Percentiles rank a stretch among this genome's conserved stretches.
Conservation (phyloP, 2,888 invertebrate genomes). For the Furcula furcula region DNA sequence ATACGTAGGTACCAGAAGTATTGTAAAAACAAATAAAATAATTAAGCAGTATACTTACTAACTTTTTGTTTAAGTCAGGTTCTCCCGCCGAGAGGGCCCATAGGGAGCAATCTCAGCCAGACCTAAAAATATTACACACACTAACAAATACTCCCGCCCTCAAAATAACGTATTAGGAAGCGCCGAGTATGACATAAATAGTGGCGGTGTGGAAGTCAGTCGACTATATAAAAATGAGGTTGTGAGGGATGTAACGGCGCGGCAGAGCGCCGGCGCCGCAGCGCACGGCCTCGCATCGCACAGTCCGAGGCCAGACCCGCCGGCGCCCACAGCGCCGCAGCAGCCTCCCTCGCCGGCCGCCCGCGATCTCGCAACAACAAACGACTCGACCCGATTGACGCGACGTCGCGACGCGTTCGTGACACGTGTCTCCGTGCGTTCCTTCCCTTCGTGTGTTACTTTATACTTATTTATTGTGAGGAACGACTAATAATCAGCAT, state of each 20-base stretch:
- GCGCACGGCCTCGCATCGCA: constrained; percentile 55
- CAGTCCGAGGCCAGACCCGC: constrained; percentile 67
- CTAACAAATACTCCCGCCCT: constrained; percentile 69
- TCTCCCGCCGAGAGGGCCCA: constrained; percentile 41
- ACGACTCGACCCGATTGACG: constrained; percentile 22
- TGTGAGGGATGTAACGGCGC: constrained; percentile 63
- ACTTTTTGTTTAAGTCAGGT: constrained; percentile 53
- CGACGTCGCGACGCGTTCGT: constrained; percentile 30
- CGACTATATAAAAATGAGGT: constrained; percentile 79
- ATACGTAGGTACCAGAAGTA: no score
- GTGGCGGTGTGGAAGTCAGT: constrained; percentile 78
- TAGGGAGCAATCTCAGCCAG: constrained; percentile 54
- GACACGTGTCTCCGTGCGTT: constrained; percentile 8
- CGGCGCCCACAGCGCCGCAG: constrained; percentile 67
- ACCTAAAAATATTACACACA: constrained; percentile 60
- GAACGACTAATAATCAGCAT: constrained; percentile 28
- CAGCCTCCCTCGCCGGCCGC: constrained; percentile 40
- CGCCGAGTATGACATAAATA: constrained; percentile 78
- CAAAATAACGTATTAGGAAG: constrained; percentile 76
- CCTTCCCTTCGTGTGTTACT: constrained; percentile 12
- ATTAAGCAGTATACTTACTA: constrained; percentile 37
- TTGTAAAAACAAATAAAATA: constrained; percentile 20
- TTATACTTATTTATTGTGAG: constrained; percentile 24
- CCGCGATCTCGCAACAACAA: constrained; percentile 28
- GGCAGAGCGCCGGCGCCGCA: constrained; percentile 75